Evolutionary conservation across 2,888 invertebrate genomes (phyloP).

Genomic region (Aphidoletes aphidimyza): DNA sequence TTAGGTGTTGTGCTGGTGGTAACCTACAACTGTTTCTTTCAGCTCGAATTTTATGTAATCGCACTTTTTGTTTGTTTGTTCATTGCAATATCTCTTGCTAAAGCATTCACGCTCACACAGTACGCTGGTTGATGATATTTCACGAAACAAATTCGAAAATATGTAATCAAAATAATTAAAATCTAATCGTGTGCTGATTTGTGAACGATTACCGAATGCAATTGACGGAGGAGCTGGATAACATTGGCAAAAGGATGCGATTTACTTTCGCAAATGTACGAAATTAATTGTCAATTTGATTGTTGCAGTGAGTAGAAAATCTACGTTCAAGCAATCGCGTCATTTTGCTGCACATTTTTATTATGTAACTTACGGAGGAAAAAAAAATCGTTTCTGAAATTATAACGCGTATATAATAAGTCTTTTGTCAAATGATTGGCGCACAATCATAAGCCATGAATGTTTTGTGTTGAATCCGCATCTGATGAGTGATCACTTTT

Average conservation of each 20-base stretch:
- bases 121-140: too few species aligned
- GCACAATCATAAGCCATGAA: not conserved
- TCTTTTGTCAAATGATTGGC: not conserved
- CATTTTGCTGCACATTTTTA: too few species aligned
- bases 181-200: not conserved
- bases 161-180: not conserved
- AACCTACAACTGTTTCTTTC: not conserved
- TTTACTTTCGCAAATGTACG: not conserved
- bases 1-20: too few species aligned
- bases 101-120: too few species aligned
- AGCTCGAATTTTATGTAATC: not conserved
- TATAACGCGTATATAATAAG: constrained; percentile 3
- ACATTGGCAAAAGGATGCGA: not conserved
- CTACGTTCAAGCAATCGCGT: too few species aligned
- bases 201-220: not conserved
- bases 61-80: not conserved
- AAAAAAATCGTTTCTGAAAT: not conserved
- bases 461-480: not conserved
- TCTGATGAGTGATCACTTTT: not conserved
- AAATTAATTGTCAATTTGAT: not conserved
- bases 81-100: too few species aligned
- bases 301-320: too few species aligned
- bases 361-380: too few species aligned
- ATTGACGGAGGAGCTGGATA: not conserved
- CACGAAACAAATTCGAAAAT: not conserved